These are phyloP conservation scores for Nomada hirtipes DNA, from an alignment of 2,888 invertebrate species.

Conservation along the genomic window DNA sequence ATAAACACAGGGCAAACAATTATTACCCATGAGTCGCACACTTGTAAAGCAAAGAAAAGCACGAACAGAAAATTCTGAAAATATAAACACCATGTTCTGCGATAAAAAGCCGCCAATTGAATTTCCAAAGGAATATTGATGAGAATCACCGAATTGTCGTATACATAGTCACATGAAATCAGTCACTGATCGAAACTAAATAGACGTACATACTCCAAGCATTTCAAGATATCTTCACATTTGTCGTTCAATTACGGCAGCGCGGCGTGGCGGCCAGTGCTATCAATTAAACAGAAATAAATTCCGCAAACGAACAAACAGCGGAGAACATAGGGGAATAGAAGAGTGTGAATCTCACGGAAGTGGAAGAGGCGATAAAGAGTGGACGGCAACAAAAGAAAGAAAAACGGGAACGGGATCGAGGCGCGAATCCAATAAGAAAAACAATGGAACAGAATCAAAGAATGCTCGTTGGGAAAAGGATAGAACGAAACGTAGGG, in stretches of 20 bases:
- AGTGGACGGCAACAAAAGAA: background rate
- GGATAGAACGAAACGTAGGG: background rate
- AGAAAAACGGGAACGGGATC: background rate
- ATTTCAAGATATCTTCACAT: too few species aligned
- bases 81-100: too few species aligned
- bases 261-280: background rate
- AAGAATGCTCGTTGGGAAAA: conserved; percentile 5
- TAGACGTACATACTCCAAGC: too few species aligned
- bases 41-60: too few species aligned
- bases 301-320: conserved; percentile 8
- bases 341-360: conserved; percentile 7
- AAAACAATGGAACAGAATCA: conserved; percentile 12
- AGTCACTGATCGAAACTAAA: too few species aligned
- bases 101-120: too few species aligned
- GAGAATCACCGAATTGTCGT: too few species aligned
- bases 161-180: too few species aligned
- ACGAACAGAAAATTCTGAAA: too few species aligned
- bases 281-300: conserved; percentile 26
- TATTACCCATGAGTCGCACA: too few species aligned
- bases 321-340: background rate
- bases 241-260: background rate
- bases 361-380: background rate
- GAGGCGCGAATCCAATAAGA: conserved; percentile 15
- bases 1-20: too few species aligned
- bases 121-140: too few species aligned